Conservation (phyloP, 2,113 vertebrate genomes). For the Alectura lathami region DNA sequence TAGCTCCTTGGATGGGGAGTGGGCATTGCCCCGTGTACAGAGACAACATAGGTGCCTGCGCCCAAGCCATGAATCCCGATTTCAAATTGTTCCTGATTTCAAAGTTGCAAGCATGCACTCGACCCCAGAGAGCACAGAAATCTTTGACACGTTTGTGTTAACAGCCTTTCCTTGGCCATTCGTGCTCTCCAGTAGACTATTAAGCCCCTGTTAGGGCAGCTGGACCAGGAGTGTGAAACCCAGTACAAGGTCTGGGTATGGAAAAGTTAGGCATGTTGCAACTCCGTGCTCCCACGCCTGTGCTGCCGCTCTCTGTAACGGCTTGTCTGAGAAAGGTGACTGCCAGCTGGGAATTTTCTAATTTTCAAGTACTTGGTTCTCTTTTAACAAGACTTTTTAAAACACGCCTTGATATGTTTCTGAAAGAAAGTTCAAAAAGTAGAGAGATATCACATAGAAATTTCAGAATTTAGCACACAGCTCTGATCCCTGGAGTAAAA, state of each 20-base stretch:
- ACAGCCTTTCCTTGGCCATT: background rate
- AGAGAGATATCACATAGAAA: background rate
- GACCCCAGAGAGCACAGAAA: background rate
- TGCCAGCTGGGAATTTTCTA: background rate
- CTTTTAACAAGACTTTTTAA: background rate
- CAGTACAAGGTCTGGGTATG: background rate
- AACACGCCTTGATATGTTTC: background rate
- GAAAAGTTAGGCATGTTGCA: background rate
- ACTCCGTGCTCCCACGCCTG: background rate
- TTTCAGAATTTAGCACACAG: background rate
- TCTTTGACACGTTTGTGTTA: background rate
- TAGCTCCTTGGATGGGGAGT: background rate
- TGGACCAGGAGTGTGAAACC: background rate
- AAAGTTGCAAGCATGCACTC: background rate
- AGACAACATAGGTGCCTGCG: background rate
- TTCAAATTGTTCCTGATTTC: background rate
- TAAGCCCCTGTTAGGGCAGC: background rate
- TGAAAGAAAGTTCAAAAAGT: background rate
- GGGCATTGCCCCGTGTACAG: background rate
- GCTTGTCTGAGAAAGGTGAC: background rate
- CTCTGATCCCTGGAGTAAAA: background rate
- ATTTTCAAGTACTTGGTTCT: background rate
- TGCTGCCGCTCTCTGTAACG: background rate
- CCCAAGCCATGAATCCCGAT: background rate
- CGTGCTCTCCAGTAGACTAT: background rate